A percentile compares a stretch with the other conserved stretches of the same genome.
These are phyloP conservation scores for Macrosiphum euphorbiae DNA, from an alignment of 2,888 invertebrate species.

Conservation along the genomic window DNA sequence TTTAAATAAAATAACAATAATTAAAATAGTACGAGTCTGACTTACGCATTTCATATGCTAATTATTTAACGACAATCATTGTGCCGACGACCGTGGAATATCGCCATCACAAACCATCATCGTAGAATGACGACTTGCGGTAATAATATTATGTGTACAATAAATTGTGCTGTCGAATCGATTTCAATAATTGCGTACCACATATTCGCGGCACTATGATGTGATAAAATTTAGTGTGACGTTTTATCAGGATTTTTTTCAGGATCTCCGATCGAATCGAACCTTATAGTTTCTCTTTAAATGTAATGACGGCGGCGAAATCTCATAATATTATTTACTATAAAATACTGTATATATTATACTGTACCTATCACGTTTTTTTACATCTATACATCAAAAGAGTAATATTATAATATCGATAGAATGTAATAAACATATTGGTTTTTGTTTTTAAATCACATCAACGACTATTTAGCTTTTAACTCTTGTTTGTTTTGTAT, in stretches of 20 bases:
- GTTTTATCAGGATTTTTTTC: not conserved
- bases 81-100: not conserved
- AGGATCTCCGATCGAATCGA: not conserved
- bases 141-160: not conserved
- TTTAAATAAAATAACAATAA: slow-evolving; percentile 60
- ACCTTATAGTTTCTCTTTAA: not conserved
- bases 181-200: not conserved
- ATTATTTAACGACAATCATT: not conserved
- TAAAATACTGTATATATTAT: not conserved
- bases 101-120: not conserved
- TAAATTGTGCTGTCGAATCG: not conserved
- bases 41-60: slow-evolving; percentile 49
- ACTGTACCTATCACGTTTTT: not conserved
- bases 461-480: not conserved
- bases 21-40: slow-evolving; percentile 3
- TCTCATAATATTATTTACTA: not conserved
- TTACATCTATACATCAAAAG: not conserved
- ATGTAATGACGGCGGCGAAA: not conserved
- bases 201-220: not conserved
- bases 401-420: not conserved
- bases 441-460: not conserved
- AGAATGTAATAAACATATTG: not conserved
- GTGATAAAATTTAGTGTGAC: not conserved
- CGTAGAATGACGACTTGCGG: not conserved
- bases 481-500: not conserved